These are phyloP conservation scores for Cotesia vestalis DNA, from an alignment of 1,140 invertebrate genomes.

Conservation along the genomic window DNA sequence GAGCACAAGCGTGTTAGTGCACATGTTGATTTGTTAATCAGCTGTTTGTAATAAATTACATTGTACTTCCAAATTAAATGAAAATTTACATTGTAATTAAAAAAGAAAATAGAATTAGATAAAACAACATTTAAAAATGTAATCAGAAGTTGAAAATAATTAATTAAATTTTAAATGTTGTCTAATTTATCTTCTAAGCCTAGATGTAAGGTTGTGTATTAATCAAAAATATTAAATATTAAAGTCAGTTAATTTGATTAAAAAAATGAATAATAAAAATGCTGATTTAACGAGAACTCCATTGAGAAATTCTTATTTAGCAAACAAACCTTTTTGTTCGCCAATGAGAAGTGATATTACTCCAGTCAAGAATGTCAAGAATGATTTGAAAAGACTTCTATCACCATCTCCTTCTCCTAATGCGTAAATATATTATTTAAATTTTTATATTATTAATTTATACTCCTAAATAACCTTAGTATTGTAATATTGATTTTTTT, in stretches of 20 bases:
- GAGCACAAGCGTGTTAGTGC: too few relatives aligned
- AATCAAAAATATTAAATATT: not conserved
- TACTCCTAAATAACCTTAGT: not conserved
- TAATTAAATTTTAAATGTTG: too few relatives aligned
- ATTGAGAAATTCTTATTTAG: conserved; percentile 37
- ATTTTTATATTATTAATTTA: not conserved
- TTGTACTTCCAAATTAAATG: too few relatives aligned
- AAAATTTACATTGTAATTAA: too few relatives aligned
- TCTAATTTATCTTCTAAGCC: too few relatives aligned
- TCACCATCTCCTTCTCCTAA: not conserved
- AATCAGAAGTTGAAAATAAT: too few relatives aligned
- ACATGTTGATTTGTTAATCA: too few relatives aligned
- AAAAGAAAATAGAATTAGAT: too few relatives aligned
- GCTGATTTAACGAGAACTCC: conserved; percentile 36
- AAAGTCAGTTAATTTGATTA: conserved; percentile 2
- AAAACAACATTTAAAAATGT: too few relatives aligned
- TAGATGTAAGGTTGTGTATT: not conserved
- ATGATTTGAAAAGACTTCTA: conserved; percentile 21
- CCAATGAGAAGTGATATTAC: conserved; percentile 21
- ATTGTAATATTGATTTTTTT: not conserved
- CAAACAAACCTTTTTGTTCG: conserved; percentile 39
- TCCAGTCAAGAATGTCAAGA: conserved; percentile 34
- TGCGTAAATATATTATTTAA: conserved; percentile 19
- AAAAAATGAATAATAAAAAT: conserved; percentile 31
- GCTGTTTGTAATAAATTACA: too few relatives aligned